Evolutionary conservation across 1,140 invertebrate species (phyloP).

Genomic region (Drosophila eugracilis): DNA sequence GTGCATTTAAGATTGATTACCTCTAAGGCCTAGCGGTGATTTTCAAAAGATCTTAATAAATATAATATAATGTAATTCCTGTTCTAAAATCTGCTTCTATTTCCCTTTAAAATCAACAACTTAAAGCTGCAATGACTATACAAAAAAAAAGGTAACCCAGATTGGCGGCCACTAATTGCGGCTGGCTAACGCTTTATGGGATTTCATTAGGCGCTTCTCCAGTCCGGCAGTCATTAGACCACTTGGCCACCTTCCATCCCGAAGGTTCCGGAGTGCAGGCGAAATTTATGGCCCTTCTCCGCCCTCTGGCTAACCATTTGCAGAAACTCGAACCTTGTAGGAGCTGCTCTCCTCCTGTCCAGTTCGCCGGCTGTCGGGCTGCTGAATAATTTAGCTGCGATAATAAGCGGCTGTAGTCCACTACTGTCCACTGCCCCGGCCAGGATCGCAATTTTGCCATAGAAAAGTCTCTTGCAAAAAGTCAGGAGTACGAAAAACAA

Average conservation of each 20-base stretch:
- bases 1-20: constrained; percentile 14
- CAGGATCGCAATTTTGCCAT: constrained; percentile 30
- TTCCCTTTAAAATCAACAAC: neutral
- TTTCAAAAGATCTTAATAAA: neutral
- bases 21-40: neutral
- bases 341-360: constrained; percentile 26
- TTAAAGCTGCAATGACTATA: neutral
- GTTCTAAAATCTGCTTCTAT: neutral
- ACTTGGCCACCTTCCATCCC: constrained; percentile 24
- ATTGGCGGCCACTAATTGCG: constrained; percentile 36
- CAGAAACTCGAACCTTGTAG: constrained; percentile 23
- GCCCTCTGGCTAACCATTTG: constrained; percentile 19
- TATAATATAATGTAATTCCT: neutral
- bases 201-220: constrained; percentile 37
- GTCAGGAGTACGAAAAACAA: neutral
- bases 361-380: constrained; percentile 31
- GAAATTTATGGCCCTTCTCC: constrained; percentile 34
- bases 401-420: constrained; percentile 61
- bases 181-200: constrained; percentile 36
- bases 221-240: constrained; percentile 39
- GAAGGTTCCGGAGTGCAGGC: constrained; percentile 21
- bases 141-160: constrained; percentile 20
- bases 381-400: constrained; percentile 73
- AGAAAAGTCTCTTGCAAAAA: constrained; percentile 37
- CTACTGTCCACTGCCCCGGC: constrained; percentile 19